Evolutionary conservation across 2,888 invertebrate genomes (phyloP), one percentile per base, ranked within the genome.

Genomic region (Drosophila borborema): DNA sequence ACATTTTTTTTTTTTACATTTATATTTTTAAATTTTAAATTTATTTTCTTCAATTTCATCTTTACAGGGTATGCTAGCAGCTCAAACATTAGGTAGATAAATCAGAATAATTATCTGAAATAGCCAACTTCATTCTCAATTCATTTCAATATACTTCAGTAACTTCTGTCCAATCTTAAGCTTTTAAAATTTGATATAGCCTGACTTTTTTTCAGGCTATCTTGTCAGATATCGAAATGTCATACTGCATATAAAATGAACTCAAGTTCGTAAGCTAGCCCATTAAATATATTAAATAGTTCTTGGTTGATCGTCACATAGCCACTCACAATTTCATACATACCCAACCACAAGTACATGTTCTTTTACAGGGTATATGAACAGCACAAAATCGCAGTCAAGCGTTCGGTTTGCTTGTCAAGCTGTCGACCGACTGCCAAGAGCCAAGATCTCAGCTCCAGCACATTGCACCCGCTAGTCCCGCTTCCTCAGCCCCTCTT

Each of bases 351-450:
- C 1, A 0, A 4, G 12, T 4, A 14, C 8, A 12, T 20, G 0
- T 0, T 14, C 23, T 8, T 49, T 58, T 49, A 56, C 53, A 72
- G 81, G 66, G 77, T 72, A 77, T 76, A 9, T 4, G 12, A 36
- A 54, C 23, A 56, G 46, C 55, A 14, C 31, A 49, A 14, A 46
- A 20, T 40, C 6, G 12, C 20, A 16, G 51, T 51, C 54, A 38
- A 64, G 64, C 48, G 60, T 53, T 62, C 31, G 36, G 31, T 43
- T 65, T 10, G 68, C 77, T 80, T 77, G 77, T 76, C 77, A 76
- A 68, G 62, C 61, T 80, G 81, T 71, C 58, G 66, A 31, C 64
- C 66, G 56, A 40, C 68, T 71, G 61, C 58, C 73, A 72, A 56
- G 55, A 41, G 61, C 55, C 73, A 72, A 56, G 55, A 41, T 18